Evolutionary conservation across 1,140 invertebrate species (phyloP), one percentile per base, ranked within the genome.

Genomic region (Oryzaephilus surinamensis): DNA sequence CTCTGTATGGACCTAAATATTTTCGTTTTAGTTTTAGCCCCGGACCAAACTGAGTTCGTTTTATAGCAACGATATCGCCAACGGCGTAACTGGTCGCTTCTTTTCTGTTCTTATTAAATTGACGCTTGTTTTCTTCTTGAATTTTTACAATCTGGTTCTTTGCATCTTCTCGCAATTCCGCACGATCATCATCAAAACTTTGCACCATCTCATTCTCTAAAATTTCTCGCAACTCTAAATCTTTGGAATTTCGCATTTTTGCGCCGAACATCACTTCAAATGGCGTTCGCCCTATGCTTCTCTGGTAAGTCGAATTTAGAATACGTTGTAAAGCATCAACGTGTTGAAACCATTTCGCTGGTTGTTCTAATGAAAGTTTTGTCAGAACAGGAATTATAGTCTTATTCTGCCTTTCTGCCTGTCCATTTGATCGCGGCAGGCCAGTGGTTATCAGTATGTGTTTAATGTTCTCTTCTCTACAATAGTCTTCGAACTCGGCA

Each of bases 1-100:
- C 28, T n/a, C 43, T 18, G 32, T 66, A 65, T 2, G 61, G 60
- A 11, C 60, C 61, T 13, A 65, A 29, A 37, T 45, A 66, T 24
- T 63, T 62, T 10, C 37, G 41, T 14, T 51, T 42, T 6, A 65
- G 15, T 32, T 65, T 65, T 10, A 52, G 31, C 1, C 57, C 60
- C 12, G 45, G 32, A 4, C 45, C 41, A 41, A 58, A 58, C 16
- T 64, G 59, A 0, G 64, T 61, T 20, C 52, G 31, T 33, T 60
- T 57, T 3, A 63, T 63, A 7, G 57, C 60, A 7, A 64, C 60
- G 27, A 59, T 19, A 34, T 65, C 60, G 14, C 50, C 51, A 13
- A 50, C 26, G 15, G 51, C 32, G 38, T 59, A 62, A n/a, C n/a
- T n/a, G n/a, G n/a, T n/a, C n/a, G n/a, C n/a, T n/a, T n/a, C n/a